Conservation (phyloP, 2,888 invertebrate genomes). For the Acleris cristana region DNA sequence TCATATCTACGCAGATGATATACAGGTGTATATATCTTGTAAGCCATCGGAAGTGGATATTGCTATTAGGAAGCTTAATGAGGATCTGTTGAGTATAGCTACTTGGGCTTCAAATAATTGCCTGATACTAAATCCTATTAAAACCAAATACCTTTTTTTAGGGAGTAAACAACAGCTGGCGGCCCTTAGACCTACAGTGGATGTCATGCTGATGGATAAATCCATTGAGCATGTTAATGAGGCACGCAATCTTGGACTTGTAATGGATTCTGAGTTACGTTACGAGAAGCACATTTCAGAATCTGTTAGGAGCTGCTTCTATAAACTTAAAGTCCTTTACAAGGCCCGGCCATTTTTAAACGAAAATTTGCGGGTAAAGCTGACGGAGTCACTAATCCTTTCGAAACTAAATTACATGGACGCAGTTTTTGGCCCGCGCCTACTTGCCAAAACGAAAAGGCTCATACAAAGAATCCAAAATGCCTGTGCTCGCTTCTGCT, state of each 20-base stretch:
- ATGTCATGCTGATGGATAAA: neutral
- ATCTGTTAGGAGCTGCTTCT: neutral
- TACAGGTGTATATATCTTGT: constrained; percentile 34
- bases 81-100: constrained; percentile 26
- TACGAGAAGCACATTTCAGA: constrained; percentile 1
- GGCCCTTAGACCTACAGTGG: neutral
- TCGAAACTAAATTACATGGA: neutral
- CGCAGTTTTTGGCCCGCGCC: neutral
- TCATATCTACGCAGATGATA: constrained; percentile 39
- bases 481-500: constrained; percentile 18
- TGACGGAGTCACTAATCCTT: neutral
- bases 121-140: constrained; percentile 9
- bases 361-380: neutral
- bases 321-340: constrained; percentile 6
- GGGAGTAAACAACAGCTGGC: constrained; percentile 4
- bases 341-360: neutral
- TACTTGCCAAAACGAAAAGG: neutral
- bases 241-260: constrained; percentile 6
- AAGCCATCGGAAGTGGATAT: constrained; percentile 4
- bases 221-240: neutral
- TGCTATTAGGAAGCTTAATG: constrained; percentile 27
- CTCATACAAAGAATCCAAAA: constrained; percentile 19
- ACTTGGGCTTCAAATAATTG: constrained; percentile 20
- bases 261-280: neutral
- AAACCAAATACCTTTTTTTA: constrained; percentile 3